phyloP scores from a whole-genome alignment of 1,140 invertebrate genomes.

The Cherax quadricarinatus region DNA sequence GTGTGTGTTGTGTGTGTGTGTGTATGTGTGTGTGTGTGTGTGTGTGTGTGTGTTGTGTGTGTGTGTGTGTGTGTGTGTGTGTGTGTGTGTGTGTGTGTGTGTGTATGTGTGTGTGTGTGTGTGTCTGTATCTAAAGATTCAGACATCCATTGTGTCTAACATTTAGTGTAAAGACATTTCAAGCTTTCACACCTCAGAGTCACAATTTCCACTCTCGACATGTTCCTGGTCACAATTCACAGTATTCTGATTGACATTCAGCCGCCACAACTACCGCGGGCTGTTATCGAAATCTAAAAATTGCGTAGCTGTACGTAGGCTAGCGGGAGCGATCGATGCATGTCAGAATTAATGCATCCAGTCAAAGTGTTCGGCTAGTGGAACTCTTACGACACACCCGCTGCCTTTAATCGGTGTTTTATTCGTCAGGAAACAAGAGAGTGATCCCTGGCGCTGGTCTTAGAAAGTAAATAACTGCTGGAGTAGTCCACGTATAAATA shows the following conservation, averaged over 20 bases:
- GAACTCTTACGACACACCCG: neutral
- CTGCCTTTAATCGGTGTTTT: neutral
- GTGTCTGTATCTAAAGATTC: neutral
- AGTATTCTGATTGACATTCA: conserved; percentile 2
- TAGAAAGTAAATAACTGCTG: too few relatives aligned
- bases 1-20: too few relatives aligned
- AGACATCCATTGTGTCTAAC: neutral
- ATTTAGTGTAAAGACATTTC: neutral
- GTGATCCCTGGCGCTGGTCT: too few relatives aligned
- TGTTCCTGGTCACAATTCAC: neutral
- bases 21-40: too few relatives aligned
- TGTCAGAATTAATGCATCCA: neutral
- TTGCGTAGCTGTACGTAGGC: neutral
- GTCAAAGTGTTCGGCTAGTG: neutral
- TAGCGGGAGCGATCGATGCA: neutral
- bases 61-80: too few relatives aligned
- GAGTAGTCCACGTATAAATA: too few relatives aligned
- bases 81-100: neutral
- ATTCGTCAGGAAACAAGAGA: too few relatives aligned
- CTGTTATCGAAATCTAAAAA: conserved; percentile 8
- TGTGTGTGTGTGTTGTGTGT: too few relatives aligned
- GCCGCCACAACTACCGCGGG: neutral
- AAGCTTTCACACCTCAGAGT: neutral
- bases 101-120: neutral
- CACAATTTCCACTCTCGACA: neutral